Conservation (phyloP, 2,797 vertebrate species). For the Furcifer pardalis region DNA sequence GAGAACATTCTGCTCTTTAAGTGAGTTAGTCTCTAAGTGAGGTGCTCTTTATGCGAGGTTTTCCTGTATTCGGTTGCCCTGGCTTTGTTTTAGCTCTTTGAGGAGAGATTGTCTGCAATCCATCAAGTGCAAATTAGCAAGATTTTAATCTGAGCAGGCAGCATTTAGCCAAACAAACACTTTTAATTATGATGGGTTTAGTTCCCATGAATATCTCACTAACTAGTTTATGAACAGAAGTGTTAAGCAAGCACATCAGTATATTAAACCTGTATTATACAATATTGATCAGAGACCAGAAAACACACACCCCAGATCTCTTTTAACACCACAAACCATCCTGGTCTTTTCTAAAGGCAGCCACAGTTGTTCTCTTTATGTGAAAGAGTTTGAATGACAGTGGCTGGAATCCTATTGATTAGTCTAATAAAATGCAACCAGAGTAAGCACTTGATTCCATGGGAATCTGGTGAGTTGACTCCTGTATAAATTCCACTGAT, state of each 20-base stretch:
- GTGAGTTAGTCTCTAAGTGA: too few species aligned
- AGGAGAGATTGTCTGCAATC: conserved; percentile 16
- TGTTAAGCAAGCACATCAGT: conserved; percentile 23
- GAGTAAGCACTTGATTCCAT: too few species aligned
- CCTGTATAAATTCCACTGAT: too few species aligned
- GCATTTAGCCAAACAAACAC: conserved; percentile 24
- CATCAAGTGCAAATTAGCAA: background rate
- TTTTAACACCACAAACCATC: background rate
- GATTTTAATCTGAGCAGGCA: conserved; percentile 24
- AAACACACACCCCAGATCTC: background rate
- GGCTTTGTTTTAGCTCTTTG: conserved; percentile 28
- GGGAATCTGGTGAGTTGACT: too few species aligned
- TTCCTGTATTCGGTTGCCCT: too few species aligned
- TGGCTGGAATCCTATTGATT: too few species aligned
- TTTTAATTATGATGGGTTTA: conserved; percentile 13
- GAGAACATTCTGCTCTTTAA: too few species aligned
- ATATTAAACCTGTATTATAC: conserved; percentile 25
- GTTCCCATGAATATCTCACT: conserved; percentile 29
- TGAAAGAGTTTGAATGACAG: too few species aligned
- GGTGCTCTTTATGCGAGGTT: too few species aligned
- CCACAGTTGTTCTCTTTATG: too few species aligned
- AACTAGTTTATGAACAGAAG: conserved; percentile 17
- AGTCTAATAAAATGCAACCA: too few species aligned
- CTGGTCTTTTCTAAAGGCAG: too few species aligned
- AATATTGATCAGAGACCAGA: conserved; percentile 16